Evolutionary conservation across 1,140 invertebrate genomes (phyloP).

Genomic region (Semibalanus balanoides): DNA sequence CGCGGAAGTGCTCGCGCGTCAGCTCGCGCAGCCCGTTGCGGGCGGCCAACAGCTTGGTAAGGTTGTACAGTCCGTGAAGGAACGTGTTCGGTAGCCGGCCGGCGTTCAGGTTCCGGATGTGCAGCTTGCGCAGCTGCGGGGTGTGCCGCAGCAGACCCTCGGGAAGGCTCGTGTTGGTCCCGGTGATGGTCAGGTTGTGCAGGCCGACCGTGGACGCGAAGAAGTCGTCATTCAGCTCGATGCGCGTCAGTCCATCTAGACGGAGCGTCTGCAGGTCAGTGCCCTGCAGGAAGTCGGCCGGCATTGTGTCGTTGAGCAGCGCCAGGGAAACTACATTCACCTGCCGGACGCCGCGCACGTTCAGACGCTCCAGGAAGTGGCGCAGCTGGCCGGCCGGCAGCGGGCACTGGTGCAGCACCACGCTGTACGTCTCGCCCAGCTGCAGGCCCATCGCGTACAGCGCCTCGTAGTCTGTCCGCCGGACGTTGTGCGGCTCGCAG

Average conservation of each 20-base stretch:
- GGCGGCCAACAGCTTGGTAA: constrained; percentile 18
- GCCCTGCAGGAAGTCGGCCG: neutral
- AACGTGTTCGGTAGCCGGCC: constrained; percentile 40
- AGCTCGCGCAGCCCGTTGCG: neutral
- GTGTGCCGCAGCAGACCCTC: constrained; percentile 42
- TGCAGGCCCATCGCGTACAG: neutral
- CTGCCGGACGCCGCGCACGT: neutral
- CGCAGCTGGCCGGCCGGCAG: neutral
- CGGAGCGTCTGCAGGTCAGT: neutral
- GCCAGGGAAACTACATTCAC: neutral
- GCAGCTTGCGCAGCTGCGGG: constrained; percentile 38
- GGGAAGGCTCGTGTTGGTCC: constrained; percentile 36
- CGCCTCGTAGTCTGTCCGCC: neutral
- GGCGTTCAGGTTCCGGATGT: constrained; percentile 43
- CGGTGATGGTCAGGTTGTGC: constrained; percentile 36
- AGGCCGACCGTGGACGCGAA: constrained; percentile 29
- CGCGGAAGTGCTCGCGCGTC: neutral
- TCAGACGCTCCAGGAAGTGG: neutral
- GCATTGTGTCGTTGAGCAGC: neutral
- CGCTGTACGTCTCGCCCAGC: neutral
- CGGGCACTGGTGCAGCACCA: neutral
- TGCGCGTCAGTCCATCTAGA: neutral
- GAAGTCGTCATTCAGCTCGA: neutral
- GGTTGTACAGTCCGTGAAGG: constrained; percentile 38
- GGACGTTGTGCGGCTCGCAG: neutral